These are phyloP conservation scores for Centrocercus urophasianus DNA, from an alignment of 2,113 vertebrate genomes.

Conservation along the genomic window DNA sequence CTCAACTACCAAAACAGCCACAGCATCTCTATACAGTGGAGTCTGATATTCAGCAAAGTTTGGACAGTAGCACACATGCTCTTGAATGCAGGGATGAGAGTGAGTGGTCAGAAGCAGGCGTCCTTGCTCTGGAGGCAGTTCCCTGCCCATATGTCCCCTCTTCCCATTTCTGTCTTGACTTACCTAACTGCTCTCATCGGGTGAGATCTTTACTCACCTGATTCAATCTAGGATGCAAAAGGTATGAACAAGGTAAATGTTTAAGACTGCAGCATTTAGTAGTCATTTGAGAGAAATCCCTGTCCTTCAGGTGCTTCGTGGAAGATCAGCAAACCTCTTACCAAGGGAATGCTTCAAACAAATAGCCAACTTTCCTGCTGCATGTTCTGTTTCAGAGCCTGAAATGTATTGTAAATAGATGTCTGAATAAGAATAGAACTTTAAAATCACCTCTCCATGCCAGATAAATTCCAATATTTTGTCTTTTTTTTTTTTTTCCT, in stretches of 20 bases:
- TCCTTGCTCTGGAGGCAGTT: not conserved
- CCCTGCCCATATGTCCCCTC: not conserved
- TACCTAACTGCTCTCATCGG: not conserved
- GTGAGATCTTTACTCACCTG: not conserved
- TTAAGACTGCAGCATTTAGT: not conserved
- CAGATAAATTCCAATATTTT: not conserved
- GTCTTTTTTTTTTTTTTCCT: not conserved
- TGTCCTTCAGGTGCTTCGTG: not conserved
- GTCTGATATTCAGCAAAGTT: not conserved
- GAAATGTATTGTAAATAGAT: not conserved
- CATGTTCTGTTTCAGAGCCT: not conserved
- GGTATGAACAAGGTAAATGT: not conserved
- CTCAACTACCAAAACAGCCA: not conserved
- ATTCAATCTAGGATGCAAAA: not conserved
- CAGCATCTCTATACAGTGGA: not conserved
- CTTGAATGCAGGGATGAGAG: not conserved
- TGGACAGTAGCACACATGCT: not conserved
- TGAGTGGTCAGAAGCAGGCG: not conserved
- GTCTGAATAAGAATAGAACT: not conserved
- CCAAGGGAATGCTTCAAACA: not conserved
- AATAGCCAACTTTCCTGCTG: not conserved
- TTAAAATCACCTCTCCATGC: not conserved
- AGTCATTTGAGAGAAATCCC: not conserved
- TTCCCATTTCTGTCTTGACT: not conserved
- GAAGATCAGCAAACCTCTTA: not conserved